Evolutionary conservation across 2,113 vertebrate species (phyloP).

Genomic region (Echinops telfairi): DNA sequence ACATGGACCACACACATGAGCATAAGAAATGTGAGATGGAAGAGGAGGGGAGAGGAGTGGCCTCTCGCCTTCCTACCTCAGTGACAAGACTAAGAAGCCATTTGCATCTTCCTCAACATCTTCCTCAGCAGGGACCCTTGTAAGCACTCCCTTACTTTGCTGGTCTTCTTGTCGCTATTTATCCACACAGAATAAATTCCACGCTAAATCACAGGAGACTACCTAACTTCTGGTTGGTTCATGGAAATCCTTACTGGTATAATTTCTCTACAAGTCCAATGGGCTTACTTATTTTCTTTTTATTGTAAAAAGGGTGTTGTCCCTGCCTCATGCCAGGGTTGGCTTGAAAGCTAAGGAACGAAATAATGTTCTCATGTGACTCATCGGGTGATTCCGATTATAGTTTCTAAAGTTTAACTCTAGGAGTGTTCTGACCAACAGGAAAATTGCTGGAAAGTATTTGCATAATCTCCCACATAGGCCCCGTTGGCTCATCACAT

Average conservation of each 20-base stretch:
- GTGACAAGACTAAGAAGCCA: neutral
- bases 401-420: neutral
- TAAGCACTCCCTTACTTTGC: no score
- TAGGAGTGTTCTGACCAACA: neutral
- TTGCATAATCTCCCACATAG: neutral
- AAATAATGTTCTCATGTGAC: neutral
- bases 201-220: neutral
- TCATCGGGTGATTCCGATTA: neutral
- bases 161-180: no score
- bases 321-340: rapidly evolving
- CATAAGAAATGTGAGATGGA: rapidly evolving
- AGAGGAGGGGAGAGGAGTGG: neutral
- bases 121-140: rapidly evolving
- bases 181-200: neutral
- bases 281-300: neutral
- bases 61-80: rapidly evolving
- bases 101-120: neutral
- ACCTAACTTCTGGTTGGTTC: neutral
- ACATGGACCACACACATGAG: rapidly evolving
- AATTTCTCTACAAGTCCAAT: neutral
- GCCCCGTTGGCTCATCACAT: neutral
- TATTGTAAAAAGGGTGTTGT: rapidly evolving
- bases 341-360: neutral
- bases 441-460: neutral
- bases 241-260: neutral